Conservation (phyloP, 2,888 invertebrate species). For the Embidobia sp. region DNA sequence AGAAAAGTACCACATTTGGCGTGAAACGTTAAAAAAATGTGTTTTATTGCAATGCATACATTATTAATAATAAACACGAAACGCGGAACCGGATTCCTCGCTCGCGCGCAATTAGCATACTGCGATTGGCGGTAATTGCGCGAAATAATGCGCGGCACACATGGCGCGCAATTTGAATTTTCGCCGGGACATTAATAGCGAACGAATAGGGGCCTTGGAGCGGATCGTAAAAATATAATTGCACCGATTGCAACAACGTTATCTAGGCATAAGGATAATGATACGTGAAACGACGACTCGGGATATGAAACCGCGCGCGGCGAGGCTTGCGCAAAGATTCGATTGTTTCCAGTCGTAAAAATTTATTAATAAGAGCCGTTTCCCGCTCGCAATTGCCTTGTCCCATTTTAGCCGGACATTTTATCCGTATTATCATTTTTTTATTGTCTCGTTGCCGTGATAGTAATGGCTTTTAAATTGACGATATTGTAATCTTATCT, state of each 20-base stretch:
- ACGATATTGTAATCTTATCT: constrained; percentile 53
- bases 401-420: constrained; percentile 58
- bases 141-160: constrained; percentile 57
- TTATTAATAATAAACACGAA: too few species aligned
- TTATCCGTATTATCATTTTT: constrained; percentile 57
- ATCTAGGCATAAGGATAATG: constrained; percentile 78
- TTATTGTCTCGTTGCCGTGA: constrained; percentile 43
- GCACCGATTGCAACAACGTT: constrained; percentile 79
- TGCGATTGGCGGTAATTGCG: constrained; percentile 46
- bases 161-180: constrained; percentile 59
- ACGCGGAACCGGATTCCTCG: constrained; percentile 32
- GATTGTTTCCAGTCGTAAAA: constrained; percentile 69
- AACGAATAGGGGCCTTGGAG: constrained; percentile 73
- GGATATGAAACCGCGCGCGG: constrained; percentile 69
- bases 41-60: too few species aligned
- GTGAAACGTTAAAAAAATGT: too few species aligned
- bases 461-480: constrained; percentile 49
- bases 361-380: constrained; percentile 69
- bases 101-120: constrained; percentile 39
- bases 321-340: constrained; percentile 63
- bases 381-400: constrained; percentile 65
- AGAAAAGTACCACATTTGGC: too few species aligned
- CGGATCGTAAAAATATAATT: constrained; percentile 78
- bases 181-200: constrained; percentile 66
- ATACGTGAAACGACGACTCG: constrained; percentile 74